Evolutionary conservation across 1,140 invertebrate genomes (phyloP).

Genomic region (Drosophila bipectinata): DNA sequence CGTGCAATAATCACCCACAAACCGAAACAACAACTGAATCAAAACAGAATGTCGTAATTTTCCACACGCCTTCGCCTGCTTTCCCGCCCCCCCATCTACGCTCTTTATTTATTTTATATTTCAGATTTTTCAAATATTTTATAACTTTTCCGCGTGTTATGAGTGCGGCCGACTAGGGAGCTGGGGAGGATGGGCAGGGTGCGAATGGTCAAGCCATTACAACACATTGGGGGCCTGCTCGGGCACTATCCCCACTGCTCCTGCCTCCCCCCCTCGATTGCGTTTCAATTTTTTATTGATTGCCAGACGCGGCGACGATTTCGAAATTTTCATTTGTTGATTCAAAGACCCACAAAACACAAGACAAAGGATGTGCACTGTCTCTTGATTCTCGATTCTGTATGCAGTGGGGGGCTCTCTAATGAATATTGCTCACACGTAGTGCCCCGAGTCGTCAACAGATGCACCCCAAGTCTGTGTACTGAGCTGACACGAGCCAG

Average conservation of each 20-base stretch:
- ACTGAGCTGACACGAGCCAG: slow-evolving; percentile 13
- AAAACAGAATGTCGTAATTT: slow-evolving; percentile 59
- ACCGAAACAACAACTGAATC: slow-evolving; percentile 5
- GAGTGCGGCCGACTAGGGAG: slow-evolving; percentile 6
- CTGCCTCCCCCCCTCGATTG: neutral
- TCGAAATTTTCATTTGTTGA: slow-evolving; percentile 58
- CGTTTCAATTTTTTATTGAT: slow-evolving; percentile 50
- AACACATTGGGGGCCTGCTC: slow-evolving; percentile 34
- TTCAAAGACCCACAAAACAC: slow-evolving; percentile 17
- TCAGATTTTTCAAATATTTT: slow-evolving; percentile 44
- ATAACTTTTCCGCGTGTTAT: slow-evolving; percentile 54
- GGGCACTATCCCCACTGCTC: too few species aligned
- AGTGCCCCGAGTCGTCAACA: slow-evolving; percentile 4
- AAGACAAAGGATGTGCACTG: slow-evolving; percentile 52
- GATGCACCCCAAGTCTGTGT: slow-evolving; percentile 22
- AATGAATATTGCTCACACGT: slow-evolving; percentile 33
- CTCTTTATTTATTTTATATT: slow-evolving; percentile 20
- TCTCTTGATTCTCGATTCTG: slow-evolving; percentile 18
- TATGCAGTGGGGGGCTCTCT: slow-evolving; percentile 32
- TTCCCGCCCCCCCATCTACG: neutral
- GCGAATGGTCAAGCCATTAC: slow-evolving; percentile 44
- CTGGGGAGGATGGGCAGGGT: slow-evolving; percentile 3
- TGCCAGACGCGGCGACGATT: slow-evolving; percentile 64
- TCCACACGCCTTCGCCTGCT: slow-evolving; percentile 34
- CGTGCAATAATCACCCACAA: slow-evolving; percentile 52